These are phyloP conservation scores for Cantharis rustica DNA, from an alignment of 2,888 invertebrate genomes.

Conservation along the genomic window DNA sequence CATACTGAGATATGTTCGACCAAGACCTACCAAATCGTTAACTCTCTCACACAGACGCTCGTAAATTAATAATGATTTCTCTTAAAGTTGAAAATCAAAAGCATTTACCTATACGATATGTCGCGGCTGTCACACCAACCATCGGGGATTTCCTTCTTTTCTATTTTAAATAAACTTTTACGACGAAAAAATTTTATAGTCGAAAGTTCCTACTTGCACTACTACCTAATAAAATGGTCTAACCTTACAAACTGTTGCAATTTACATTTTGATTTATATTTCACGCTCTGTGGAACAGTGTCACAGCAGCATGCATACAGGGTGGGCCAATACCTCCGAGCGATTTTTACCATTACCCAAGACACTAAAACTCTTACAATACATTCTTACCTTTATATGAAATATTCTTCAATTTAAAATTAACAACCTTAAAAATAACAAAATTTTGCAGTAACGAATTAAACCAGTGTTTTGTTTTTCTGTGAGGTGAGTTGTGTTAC, in stretches of 20 bases:
- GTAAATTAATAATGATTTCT: not conserved
- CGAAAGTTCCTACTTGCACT: not conserved
- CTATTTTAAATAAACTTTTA: not conserved
- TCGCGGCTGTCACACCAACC: no score
- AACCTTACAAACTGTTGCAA: not conserved
- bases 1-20: conserved; percentile 11
- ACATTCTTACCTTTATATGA: no score
- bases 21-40: not conserved
- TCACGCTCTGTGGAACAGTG: not conserved
- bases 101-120: no score
- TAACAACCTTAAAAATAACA: no score
- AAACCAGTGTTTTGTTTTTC: no score
- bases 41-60: not conserved
- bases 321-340: not conserved
- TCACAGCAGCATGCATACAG: not conserved
- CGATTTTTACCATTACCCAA: no score
- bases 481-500: no score
- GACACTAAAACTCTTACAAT: no score
- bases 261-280: not conserved
- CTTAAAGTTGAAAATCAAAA: not conserved
- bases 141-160: not conserved
- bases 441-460: no score
- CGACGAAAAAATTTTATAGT: not conserved
- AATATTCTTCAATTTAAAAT: no score
- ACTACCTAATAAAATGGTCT: not conserved